A percentile compares a stretch with the other conserved stretches of the same genome.
Evolutionary conservation across 2,113 vertebrate genomes (phyloP).

Genomic region (Chloroceryle aenea): DNA sequence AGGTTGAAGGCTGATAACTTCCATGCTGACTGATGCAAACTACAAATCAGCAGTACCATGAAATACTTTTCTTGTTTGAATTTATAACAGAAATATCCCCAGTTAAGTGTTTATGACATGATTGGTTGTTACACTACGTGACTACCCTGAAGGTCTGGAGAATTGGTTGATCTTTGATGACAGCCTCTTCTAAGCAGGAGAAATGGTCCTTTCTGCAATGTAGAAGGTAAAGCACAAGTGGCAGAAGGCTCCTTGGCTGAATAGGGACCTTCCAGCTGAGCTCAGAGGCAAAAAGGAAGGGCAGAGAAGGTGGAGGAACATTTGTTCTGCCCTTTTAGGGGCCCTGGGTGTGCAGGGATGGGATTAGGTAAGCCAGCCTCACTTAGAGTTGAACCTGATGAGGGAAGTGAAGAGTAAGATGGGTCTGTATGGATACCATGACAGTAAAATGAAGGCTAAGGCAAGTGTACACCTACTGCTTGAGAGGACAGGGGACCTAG

Average conservation of each 20-base stretch:
- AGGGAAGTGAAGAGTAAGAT: background rate
- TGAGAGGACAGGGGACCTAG: background rate
- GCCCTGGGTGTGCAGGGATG: background rate
- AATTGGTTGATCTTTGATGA: background rate
- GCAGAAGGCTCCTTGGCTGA: background rate
- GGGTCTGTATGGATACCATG: background rate
- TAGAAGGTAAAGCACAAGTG: rapidly evolving
- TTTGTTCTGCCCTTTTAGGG: background rate
- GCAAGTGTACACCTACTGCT: background rate
- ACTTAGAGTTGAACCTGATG: background rate
- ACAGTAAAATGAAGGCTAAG: background rate
- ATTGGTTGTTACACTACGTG: background rate
- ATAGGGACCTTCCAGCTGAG: background rate
- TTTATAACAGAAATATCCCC: background rate
- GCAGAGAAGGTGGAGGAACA: background rate
- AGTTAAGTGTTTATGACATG: background rate
- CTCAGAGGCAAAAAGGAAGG: background rate
- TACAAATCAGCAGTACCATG: background rate
- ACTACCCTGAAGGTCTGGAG: background rate
- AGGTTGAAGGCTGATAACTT: background rate
- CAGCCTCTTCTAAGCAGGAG: background rate
- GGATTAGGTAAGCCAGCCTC: background rate
- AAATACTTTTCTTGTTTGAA: background rate
- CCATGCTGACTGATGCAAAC: background rate
- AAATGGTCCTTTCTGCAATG: rapidly evolving